Conservation (phyloP, 2,113 vertebrate species). For the Ciconia stormi region DNA sequence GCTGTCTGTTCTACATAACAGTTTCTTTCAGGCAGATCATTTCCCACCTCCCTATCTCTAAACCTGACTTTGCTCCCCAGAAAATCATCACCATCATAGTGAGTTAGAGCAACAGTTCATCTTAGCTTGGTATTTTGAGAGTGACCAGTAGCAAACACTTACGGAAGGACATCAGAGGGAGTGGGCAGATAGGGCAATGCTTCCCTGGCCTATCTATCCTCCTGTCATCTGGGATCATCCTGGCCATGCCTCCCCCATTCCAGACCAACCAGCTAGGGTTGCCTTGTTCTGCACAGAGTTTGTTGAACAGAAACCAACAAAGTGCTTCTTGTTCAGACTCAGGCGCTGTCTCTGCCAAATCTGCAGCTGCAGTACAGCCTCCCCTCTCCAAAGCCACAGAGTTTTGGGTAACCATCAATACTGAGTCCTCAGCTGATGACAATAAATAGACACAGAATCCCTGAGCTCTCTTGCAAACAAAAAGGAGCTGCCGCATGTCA, state of each 20-base stretch:
- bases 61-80: neutral
- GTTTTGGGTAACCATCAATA: slow-evolving; percentile 22
- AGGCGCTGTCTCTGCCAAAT: neutral
- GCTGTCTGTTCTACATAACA: neutral
- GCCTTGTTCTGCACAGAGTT: neutral
- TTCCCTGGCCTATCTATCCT: neutral
- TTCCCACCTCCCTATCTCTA: neutral
- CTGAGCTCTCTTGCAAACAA: slow-evolving; percentile 41
- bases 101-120: neutral
- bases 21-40: neutral
- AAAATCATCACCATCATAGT: neutral
- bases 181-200: too few relatives aligned
- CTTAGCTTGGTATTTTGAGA: neutral
- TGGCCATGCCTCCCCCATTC: neutral
- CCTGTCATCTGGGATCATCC: neutral
- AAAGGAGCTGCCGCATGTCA: slow-evolving; percentile 3
- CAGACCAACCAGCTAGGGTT: neutral
- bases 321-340: neutral
- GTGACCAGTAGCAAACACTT: neutral
- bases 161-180: neutral
- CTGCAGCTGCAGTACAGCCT: neutral
- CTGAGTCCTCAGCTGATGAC: neutral
- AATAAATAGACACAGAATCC: slow-evolving; percentile 22
- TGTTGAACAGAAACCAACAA: neutral
- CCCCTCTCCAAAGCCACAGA: neutral